These are phyloP conservation scores for Pristionchus pacificus DNA, from an alignment of 1,140 invertebrate genomes.

Conservation along the genomic window DNA sequence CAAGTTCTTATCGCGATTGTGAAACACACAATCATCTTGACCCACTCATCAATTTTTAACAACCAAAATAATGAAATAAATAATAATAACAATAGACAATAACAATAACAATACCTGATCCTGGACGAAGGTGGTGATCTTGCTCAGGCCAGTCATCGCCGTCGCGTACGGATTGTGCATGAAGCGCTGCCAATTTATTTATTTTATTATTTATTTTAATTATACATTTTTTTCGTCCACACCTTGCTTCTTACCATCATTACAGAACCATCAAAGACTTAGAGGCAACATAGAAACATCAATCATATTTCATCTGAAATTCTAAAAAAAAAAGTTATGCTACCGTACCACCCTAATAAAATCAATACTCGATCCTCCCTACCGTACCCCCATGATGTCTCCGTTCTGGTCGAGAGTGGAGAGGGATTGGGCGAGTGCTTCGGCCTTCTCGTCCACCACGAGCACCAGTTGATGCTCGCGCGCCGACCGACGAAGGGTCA, in stretches of 20 bases:
- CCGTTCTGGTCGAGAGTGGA: conserved; percentile 32
- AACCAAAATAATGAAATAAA: no score
- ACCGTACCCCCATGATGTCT: conserved; percentile 42
- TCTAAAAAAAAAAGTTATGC: background rate
- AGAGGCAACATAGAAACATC: background rate
- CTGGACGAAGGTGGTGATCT: conserved; percentile 37
- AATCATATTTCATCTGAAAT: background rate
- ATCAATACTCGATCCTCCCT: no score
- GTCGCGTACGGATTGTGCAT: conserved; percentile 38
- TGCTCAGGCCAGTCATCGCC: conserved; percentile 38
- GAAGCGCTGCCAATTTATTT: conserved; percentile 25
- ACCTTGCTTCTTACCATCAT: no score
- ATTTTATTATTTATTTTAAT: background rate
- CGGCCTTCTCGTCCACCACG: conserved; percentile 33
- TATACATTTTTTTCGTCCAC: no score
- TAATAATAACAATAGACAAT: no score
- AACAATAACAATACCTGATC: no score
- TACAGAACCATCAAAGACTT: background rate
- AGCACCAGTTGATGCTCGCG: conserved; percentile 28
- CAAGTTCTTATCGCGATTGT: no score
- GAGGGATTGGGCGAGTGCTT: conserved; percentile 39
- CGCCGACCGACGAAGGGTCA: conserved; percentile 35
- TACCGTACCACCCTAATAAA: conserved; percentile 5
- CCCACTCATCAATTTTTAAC: no score
- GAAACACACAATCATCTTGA: no score